These are phyloP conservation scores for Colistium nudipinnis DNA, from an alignment of 2,113 vertebrate genomes.

Conservation along the genomic window DNA sequence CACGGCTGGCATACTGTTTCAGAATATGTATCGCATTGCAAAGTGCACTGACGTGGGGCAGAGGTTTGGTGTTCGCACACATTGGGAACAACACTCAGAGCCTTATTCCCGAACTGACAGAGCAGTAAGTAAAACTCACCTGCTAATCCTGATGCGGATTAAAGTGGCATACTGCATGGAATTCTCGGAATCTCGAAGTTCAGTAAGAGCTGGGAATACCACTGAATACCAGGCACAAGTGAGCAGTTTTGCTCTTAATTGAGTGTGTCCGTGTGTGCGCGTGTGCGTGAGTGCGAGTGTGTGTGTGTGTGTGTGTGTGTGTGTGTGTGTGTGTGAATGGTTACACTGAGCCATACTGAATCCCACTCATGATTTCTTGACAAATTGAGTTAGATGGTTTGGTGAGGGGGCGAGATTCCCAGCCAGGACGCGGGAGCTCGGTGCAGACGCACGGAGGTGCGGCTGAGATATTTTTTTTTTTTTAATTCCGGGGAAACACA, in stretches of 20 bases:
- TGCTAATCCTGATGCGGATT: constrained; percentile 75
- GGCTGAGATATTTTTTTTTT: constrained; percentile 1
- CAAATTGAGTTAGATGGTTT: constrained; percentile 28
- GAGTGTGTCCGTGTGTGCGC: constrained; percentile 28
- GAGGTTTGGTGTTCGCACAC: background rate
- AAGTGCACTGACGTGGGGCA: background rate
- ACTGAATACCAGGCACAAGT: constrained; percentile 67
- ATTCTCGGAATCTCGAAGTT: constrained; percentile 77
- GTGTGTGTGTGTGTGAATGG: constrained; percentile 7
- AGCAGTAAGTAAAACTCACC: constrained; percentile 59
- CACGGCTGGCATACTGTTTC: constrained; percentile 4
- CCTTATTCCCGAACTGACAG: constrained; percentile 38
- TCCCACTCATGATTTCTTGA: constrained; percentile 10
- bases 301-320: background rate
- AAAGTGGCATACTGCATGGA: constrained; percentile 72
- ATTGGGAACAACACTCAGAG: constrained; percentile 4
- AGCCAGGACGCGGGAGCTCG: background rate
- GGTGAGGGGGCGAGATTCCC: background rate
- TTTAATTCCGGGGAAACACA: no score
- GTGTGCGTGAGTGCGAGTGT: constrained; percentile 17
- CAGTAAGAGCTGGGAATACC: constrained; percentile 59
- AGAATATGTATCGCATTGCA: background rate
- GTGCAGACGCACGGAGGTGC: background rate
- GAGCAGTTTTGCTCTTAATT: constrained; percentile 31
- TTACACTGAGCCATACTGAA: constrained; percentile 16